These are phyloP conservation scores for Apodemia hepburni DNA, from an alignment of 2,888 invertebrate genomes.

Conservation along the genomic window DNA sequence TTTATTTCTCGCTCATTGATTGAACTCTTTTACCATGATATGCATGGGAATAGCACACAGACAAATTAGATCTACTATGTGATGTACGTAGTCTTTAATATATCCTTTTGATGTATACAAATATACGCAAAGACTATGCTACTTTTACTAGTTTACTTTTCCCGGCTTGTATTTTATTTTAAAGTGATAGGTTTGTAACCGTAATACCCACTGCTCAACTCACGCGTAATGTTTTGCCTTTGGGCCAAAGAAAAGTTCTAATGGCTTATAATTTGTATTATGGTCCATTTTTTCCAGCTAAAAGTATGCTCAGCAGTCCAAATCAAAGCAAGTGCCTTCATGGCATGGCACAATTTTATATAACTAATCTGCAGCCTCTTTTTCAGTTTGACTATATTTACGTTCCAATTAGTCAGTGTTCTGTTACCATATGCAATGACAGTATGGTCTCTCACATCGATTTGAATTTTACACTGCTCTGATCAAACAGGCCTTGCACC, in stretches of 20 bases:
- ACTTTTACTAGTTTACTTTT: neutral
- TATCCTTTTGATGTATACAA: too few relatives aligned
- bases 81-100: too few relatives aligned
- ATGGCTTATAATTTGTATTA: conserved; percentile 43
- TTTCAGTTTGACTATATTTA: conserved; percentile 35
- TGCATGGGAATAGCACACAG: too few relatives aligned
- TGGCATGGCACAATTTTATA: too few relatives aligned
- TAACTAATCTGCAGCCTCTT: conserved; percentile 26
- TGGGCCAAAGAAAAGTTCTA: conserved; percentile 42
- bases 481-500: conserved; percentile 24
- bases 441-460: conserved; percentile 25
- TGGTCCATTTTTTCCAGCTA: conserved; percentile 39
- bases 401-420: conserved; percentile 26
- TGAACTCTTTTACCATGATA: too few relatives aligned
- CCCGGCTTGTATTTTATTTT: conserved; percentile 21
- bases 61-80: too few relatives aligned
- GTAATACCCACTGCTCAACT: conserved; percentile 35
- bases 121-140: neutral
- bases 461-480: conserved; percentile 23
- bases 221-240: conserved; percentile 44
- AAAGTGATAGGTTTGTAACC: conserved; percentile 31
- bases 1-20: too few relatives aligned
- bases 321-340: conserved; percentile 23
- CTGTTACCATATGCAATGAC: conserved; percentile 35
- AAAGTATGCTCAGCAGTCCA: conserved; percentile 29